Evolutionary conservation across 1,140 invertebrate genomes (phyloP), one percentile per base, ranked within the genome.

Genomic region (Tetramorium parvispinum): DNA sequence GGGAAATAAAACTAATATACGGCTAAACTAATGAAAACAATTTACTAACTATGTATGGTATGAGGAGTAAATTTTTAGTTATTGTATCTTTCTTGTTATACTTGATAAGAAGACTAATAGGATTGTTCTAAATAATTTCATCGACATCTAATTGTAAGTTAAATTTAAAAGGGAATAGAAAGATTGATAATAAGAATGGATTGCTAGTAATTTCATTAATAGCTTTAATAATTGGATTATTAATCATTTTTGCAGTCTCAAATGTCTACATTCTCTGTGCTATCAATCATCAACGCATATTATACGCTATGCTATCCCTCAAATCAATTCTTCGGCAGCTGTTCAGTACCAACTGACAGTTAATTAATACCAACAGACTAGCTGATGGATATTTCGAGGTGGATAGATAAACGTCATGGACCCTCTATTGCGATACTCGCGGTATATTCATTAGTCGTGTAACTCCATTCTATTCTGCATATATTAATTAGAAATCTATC

Each of bases 311-410:
- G 78, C 37, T 82, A 82, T 43, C 65, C 37, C 70, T 82, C 78
- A 81, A 81, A 81, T 81, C 63, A 82, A 82, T 82, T 82, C 78
- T 82, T 82, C 21, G 66, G 65, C 65, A 71, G 65, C 63, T 71
- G 78, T 55, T 82, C 63, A 40, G 21, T 57, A 57, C 65, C n/a
- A 82, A 61, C 37, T 82, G 65, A 82, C 78, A 82, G 78, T 82
- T 81, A 81, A 81, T 81, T 81, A 81, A 70, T 55, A 81, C 37
- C 63, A 68, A 78, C 59, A 49, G 65, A 81, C 77, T 81, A 70
- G 32, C 32, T 81, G 77, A 81, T 78, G 57, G 75, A 78, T 81
- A 81, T 70, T 81, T 70, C 77, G 63, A 81, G 37, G 21, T 5
- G n/a, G 32, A 68, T 21, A 81, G 77, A 68, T 81, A 81, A 81